Conservation (phyloP, 2,888 invertebrate species). For the Proisotoma minuta region DNA sequence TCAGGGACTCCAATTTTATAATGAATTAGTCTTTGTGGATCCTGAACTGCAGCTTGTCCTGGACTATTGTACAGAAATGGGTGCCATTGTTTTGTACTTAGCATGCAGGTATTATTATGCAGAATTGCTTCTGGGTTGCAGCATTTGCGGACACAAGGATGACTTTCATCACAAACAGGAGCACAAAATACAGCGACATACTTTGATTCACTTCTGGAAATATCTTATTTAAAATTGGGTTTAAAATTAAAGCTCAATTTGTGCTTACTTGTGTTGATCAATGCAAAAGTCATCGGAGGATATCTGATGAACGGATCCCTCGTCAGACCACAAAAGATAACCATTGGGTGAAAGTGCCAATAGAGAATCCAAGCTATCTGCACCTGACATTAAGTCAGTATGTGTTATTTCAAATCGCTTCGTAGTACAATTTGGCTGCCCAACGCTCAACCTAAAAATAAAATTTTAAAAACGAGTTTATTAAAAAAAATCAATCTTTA, state of each 20-base stretch:
- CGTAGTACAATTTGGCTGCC: conserved; percentile 37
- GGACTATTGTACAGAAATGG: conserved; percentile 37
- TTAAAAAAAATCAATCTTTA: background rate
- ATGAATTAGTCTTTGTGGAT: conserved; percentile 16
- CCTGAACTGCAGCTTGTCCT: conserved; percentile 6
- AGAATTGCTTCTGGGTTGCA: conserved; percentile 39
- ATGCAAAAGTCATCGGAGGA: conserved; percentile 43
- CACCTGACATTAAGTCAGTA: conserved; percentile 8
- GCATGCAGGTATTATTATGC: conserved; percentile 35
- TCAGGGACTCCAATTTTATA: conserved; percentile 39
- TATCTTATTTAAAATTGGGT: background rate
- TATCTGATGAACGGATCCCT: conserved; percentile 39
- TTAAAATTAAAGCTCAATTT: conserved; percentile 4
- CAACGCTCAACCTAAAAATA: conserved; percentile 31
- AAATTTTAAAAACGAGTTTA: background rate
- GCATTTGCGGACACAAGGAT: conserved; percentile 45
- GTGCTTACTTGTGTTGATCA: conserved; percentile 38
- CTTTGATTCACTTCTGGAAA: conserved; percentile 14
- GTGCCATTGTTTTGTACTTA: conserved; percentile 34
- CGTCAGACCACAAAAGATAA: conserved; percentile 41
- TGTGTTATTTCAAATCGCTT: conserved; percentile 38
- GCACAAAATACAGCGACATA: conserved; percentile 44
- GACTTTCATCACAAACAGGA: conserved; percentile 36
- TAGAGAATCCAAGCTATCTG: conserved; percentile 18
- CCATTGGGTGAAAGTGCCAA: conserved; percentile 42